Evolutionary conservation across 1,140 invertebrate species (phyloP).

Genomic region (Battus philenor): DNA sequence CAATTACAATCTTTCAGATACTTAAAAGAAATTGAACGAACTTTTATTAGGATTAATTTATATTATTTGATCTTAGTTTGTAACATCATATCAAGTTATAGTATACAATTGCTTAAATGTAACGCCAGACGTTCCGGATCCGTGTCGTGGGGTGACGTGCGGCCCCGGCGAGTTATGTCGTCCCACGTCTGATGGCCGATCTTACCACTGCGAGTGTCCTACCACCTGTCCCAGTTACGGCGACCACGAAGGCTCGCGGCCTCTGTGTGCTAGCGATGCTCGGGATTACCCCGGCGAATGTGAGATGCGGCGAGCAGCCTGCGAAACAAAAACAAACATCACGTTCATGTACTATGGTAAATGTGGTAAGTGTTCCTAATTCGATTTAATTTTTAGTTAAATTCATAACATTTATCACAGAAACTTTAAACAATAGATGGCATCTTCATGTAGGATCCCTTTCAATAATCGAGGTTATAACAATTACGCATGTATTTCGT

Average conservation of each 20-base stretch:
- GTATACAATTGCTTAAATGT: too few relatives aligned
- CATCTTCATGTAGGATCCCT: too few relatives aligned
- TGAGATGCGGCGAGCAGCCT: constrained; percentile 87
- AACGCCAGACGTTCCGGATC: constrained; percentile 88
- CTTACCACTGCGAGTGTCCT: constrained; percentile 85
- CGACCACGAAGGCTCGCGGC: constrained; percentile 84
- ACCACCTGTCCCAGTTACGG: constrained; percentile 86
- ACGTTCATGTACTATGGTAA: constrained; percentile 91
- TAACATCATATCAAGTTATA: too few relatives aligned
- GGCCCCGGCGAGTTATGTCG: constrained; percentile 86
- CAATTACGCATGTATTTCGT: too few relatives aligned
- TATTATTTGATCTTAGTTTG: too few relatives aligned
- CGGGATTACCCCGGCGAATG: constrained; percentile 87
- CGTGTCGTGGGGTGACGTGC: constrained; percentile 85
- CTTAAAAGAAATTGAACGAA: too few relatives aligned
- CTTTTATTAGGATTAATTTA: too few relatives aligned
- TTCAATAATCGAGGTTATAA: too few relatives aligned
- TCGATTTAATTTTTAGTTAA: too few relatives aligned
- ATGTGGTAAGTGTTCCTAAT: constrained; percentile 92
- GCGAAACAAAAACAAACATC: constrained; percentile 84
- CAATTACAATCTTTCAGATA: too few relatives aligned
- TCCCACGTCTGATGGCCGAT: constrained; percentile 83
- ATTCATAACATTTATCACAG: too few relatives aligned
- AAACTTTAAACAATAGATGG: too few relatives aligned
- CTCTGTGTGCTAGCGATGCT: constrained; percentile 86